A percentile compares a stretch with the other conserved stretches of the same genome.
Evolutionary conservation across 2,888 invertebrate species (phyloP).

Genomic region (Chrysomela aeneicollis): DNA sequence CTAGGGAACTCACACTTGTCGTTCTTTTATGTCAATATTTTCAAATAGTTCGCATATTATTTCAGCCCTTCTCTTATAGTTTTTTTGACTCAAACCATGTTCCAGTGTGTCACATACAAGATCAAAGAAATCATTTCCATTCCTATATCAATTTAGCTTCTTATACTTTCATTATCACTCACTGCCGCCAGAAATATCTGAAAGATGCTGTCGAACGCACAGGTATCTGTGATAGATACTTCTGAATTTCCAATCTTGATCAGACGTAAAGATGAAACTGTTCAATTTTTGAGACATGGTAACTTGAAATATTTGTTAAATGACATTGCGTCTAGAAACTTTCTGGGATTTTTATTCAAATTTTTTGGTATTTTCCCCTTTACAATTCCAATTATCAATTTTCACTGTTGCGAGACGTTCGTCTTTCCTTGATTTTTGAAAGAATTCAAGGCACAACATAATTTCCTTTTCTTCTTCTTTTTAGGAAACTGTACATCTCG

Average conservation of each 20-base stretch:
- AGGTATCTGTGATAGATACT: neutral
- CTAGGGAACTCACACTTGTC: neutral
- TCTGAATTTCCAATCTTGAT: neutral
- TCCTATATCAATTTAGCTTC: neutral
- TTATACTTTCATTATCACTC: neutral
- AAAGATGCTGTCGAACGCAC: neutral
- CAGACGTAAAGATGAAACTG: neutral
- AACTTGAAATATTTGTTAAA: neutral
- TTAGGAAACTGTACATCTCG: neutral
- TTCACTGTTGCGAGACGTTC: neutral
- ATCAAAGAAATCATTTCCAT: neutral
- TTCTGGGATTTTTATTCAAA: neutral
- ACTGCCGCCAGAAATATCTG: neutral
- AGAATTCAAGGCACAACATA: neutral
- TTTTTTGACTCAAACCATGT: neutral
- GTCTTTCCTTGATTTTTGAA: neutral
- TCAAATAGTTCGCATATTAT: neutral
- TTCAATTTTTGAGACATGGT: conserved; percentile 1
- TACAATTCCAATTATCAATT: neutral
- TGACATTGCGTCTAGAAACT: neutral
- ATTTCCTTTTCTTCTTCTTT: neutral
- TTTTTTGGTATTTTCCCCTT: neutral
- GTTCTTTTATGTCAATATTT: neutral
- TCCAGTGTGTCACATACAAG: neutral
- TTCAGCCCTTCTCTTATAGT: neutral